Evolutionary conservation across 2,888 invertebrate genomes (phyloP).

Genomic region (Elysia crispata): DNA sequence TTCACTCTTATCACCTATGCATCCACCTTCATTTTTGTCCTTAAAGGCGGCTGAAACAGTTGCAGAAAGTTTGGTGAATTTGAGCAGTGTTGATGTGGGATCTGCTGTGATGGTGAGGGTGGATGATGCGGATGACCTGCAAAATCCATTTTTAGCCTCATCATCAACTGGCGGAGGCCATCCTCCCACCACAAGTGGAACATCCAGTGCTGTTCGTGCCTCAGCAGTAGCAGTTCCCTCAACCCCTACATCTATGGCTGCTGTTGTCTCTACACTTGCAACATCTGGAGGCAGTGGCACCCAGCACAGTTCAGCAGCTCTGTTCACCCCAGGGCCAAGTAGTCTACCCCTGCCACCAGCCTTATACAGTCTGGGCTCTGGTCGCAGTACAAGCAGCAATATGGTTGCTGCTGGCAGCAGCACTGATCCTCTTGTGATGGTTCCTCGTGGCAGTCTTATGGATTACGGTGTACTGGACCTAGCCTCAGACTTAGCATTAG

Average conservation of each 20-base stretch:
- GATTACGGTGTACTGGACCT: constrained; percentile 51
- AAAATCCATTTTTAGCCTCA: constrained; percentile 20
- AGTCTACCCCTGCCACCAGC: neutral
- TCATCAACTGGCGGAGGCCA: neutral
- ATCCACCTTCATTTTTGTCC: neutral
- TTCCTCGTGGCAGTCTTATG: constrained; percentile 56
- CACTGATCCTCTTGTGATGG: constrained; percentile 63
- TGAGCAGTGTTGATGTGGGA: constrained; percentile 79
- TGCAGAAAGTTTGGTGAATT: constrained; percentile 88
- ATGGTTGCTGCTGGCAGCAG: constrained; percentile 42
- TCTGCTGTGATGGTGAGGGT: constrained; percentile 70
- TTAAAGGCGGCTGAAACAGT: constrained; percentile 90
- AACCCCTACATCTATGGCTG: neutral
- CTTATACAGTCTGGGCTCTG: neutral
- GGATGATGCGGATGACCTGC: constrained; percentile 63
- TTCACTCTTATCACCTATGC: no score
- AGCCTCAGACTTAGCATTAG: constrained; percentile 47
- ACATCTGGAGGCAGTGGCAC: constrained; percentile 14
- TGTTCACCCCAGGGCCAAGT: constrained; percentile 20
- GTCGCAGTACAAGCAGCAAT: constrained; percentile 32
- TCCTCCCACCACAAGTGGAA: neutral
- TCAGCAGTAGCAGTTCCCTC: constrained; percentile 34
- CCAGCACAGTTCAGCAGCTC: neutral
- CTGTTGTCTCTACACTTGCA: neutral
- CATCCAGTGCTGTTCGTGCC: neutral